These are phyloP conservation scores for Tinea trinotella DNA, from an alignment of 2,888 invertebrate genomes.

Conservation along the genomic window DNA sequence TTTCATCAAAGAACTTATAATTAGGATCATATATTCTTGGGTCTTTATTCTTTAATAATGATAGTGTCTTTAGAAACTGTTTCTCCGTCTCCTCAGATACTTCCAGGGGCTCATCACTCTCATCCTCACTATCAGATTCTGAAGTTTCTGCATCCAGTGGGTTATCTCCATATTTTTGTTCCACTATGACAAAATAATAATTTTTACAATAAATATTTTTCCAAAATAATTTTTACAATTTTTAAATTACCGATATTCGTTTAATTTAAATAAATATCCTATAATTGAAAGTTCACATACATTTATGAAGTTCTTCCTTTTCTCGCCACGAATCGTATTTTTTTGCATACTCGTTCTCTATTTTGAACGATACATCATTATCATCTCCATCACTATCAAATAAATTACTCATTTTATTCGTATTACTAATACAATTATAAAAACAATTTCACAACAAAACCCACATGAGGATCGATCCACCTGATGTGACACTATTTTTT, in stretches of 20 bases:
- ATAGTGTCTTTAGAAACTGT: conserved; percentile 89
- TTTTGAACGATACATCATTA: conserved; percentile 70
- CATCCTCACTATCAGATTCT: conserved; percentile 75
- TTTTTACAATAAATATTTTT: conserved; percentile 32
- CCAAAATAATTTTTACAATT: conserved; percentile 30
- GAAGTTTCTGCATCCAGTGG: conserved; percentile 51
- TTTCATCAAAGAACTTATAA: conserved; percentile 77
- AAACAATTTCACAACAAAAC: background rate
- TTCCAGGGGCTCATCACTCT: conserved; percentile 73
- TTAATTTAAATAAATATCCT: background rate
- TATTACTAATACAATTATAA: background rate
- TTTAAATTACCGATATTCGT: conserved; percentile 26
- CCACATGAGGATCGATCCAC: background rate
- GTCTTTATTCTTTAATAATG: conserved; percentile 89
- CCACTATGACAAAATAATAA: conserved; percentile 65
- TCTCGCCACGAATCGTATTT: conserved; percentile 87
- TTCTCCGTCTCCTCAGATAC: conserved; percentile 80
- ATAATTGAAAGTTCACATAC: conserved; percentile 44
- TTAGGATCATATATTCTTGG: conserved; percentile 89
- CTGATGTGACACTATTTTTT: too few species aligned
- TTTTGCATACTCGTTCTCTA: conserved; percentile 86
- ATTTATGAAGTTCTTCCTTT: conserved; percentile 88
- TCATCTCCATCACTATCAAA: conserved; percentile 73
- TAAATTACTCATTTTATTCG: conserved; percentile 37
- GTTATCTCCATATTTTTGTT: conserved; percentile 80